phyloP scores from a whole-genome alignment of 2,888 invertebrate genomes.

The Tetramorium bicarinatum region DNA sequence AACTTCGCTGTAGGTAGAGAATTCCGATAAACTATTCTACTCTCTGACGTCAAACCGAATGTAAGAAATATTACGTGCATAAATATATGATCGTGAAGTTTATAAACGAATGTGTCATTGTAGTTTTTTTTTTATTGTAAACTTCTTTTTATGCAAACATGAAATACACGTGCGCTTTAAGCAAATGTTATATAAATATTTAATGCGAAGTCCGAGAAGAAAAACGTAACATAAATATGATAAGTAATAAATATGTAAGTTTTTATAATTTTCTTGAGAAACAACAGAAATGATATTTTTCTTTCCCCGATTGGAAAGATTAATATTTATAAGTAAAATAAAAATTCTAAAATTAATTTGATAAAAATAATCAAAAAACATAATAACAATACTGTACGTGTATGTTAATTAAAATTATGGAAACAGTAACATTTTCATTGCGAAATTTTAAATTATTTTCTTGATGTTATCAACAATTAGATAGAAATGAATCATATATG shows the following conservation, averaged over 20 bases:
- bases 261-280: background rate
- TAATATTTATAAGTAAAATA: background rate
- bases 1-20: slow-evolving; percentile 38
- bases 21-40: slow-evolving; percentile 18
- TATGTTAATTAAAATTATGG: background rate
- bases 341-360: background rate
- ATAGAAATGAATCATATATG: background rate
- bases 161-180: slow-evolving; percentile 20
- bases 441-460: background rate
- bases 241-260: background rate
- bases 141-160: slow-evolving; percentile 21
- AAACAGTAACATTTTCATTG: background rate
- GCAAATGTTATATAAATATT: slow-evolving; percentile 37
- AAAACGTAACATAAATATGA: slow-evolving; percentile 27
- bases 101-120: slow-evolving; percentile 10
- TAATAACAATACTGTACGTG: background rate
- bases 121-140: slow-evolving; percentile 30
- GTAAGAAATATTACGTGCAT: slow-evolving; percentile 33
- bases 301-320: background rate
- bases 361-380: background rate
- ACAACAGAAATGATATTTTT: background rate
- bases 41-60: slow-evolving; percentile 33
- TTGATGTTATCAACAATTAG: background rate
- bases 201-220: slow-evolving; percentile 38
- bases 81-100: slow-evolving; percentile 24